These are phyloP conservation scores for Scaptomyza pallida DNA, from an alignment of 1,140 invertebrate species.

Conservation along the genomic window DNA sequence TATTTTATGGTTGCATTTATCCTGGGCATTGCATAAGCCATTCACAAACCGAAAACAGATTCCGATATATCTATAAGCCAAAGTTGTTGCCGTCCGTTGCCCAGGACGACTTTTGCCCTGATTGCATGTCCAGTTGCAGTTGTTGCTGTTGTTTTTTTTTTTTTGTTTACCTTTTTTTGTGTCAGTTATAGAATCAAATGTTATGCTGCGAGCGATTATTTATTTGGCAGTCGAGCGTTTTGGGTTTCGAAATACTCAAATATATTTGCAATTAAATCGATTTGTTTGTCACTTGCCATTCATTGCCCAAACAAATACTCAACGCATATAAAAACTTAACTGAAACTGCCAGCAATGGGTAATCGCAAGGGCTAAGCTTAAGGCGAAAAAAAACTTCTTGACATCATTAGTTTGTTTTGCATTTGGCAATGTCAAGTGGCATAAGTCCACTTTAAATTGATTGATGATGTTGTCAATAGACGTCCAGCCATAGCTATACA, in stretches of 20 bases:
- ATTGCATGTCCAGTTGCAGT: not conserved
- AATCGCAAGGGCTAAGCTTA: not conserved
- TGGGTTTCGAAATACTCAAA: constrained; percentile 1
- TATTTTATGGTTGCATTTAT: not conserved
- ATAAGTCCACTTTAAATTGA: constrained; percentile 63
- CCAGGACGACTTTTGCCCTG: constrained; percentile 12
- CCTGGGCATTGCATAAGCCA: constrained; percentile 12
- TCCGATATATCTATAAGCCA: constrained; percentile 6
- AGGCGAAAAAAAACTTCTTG: constrained; percentile 19
- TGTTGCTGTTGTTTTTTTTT: not conserved
- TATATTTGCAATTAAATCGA: constrained; percentile 42
- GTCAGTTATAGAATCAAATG: not conserved
- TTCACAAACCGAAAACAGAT: constrained; percentile 1
- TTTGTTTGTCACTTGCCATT: constrained; percentile 17
- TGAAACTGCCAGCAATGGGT: not conserved
- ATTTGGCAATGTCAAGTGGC: constrained; percentile 43
- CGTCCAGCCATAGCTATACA: not conserved
- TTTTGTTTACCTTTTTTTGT: not conserved
- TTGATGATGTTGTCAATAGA: constrained; percentile 55
- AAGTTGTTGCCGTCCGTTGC: constrained; percentile 5
- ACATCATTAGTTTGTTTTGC: constrained; percentile 62
- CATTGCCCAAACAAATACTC: constrained; percentile 1
- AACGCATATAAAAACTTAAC: too few relatives aligned
- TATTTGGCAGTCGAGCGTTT: not conserved
- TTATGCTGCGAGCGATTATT: constrained; percentile 13